phyloP scores from a whole-genome alignment of 1,140 invertebrate species.

The Drosophila pachea region DNA sequence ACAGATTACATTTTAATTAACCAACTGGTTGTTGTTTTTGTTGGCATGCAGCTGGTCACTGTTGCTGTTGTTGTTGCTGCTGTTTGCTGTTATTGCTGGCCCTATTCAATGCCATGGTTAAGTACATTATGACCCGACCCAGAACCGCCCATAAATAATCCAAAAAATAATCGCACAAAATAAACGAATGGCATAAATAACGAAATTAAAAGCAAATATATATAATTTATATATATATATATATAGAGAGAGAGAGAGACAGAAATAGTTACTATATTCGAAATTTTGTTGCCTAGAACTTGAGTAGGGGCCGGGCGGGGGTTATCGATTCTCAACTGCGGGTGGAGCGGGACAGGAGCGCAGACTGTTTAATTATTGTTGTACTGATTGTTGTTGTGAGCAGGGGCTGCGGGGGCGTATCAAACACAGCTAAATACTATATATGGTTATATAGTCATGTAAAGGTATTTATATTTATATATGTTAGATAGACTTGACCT shows the following conservation, averaged over 20 bases:
- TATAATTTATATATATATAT: constrained; percentile 16
- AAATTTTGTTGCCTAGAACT: constrained; percentile 64
- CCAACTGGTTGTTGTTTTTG: constrained; percentile 54
- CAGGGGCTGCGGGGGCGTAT: constrained; percentile 54
- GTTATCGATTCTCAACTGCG: constrained; percentile 45
- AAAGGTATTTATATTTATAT: constrained; percentile 15
- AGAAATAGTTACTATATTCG: not conserved
- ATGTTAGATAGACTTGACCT: constrained; percentile 45
- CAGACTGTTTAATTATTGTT: constrained; percentile 14
- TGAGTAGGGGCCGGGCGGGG: constrained; percentile 36
- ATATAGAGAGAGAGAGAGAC: not conserved
- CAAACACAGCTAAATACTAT: constrained; percentile 69
- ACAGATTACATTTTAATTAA: constrained; percentile 67
- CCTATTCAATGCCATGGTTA: constrained; percentile 34
- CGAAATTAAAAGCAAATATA: constrained; percentile 65
- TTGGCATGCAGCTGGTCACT: constrained; percentile 39
- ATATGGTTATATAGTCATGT: constrained; percentile 26
- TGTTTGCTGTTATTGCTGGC: not conserved
- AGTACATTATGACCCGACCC: constrained; percentile 24
- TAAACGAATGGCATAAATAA: constrained; percentile 64
- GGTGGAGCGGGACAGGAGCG: constrained; percentile 39
- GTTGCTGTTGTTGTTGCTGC: constrained; percentile 23
- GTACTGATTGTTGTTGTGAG: constrained; percentile 16
- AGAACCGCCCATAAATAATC: constrained; percentile 48
- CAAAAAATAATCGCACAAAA: constrained; percentile 55